Base-by-base conservation (phyloP, 2,797 vertebrate species). In the Kryptopterus vitreolus region DNA sequence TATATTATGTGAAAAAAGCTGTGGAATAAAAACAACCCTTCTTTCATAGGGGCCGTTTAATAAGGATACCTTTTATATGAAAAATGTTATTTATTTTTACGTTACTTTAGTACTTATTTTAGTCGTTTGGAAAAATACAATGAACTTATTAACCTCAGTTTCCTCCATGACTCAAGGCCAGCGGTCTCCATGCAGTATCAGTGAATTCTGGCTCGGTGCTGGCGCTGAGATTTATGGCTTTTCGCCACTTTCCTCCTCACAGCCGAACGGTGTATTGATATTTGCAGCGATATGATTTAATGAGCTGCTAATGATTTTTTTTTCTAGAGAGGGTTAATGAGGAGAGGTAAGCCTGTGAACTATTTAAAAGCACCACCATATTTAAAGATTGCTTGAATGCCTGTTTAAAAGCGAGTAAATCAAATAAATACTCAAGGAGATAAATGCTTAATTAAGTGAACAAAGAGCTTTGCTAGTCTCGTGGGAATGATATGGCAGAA, bases 231-330 rank as follows among this genome's bases (percentile, higher is more conserved):
- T 91, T 91, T 89, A 90, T 90, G 86, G 88, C 59, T 87, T 86
- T 84, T 80, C 59, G 48, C 80, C 81, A 86, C 88, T 81, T 87
- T 89, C 77, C 86, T 88, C 87, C 87, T 81, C 79, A 84, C 82
- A 73, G 76, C 50, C 4, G 73, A 79, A 85, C 65, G 80, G 61
- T 75, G 82, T 80, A 81, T 87, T 88, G 89, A 91, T 90, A 89
- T 73, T 69, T 88, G 81, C 71, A 82, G 81, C 88, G 84, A 88
- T 91, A 91, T 92, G 89, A 92, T 91, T 93, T 90, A 93, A 92
- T 91, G 88, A 92, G 87, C 83, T 82, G 81, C 86, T 90, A 92
- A 92, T 91, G 88, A 91, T 91, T 91, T 89, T 82, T 87, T 88
- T 52, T 86, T 89, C 87, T 78, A 88, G 82, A 81, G 81, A 86